phyloP scores from a whole-genome alignment of 2,888 invertebrate genomes.

The Sussaba pulchella region DNA sequence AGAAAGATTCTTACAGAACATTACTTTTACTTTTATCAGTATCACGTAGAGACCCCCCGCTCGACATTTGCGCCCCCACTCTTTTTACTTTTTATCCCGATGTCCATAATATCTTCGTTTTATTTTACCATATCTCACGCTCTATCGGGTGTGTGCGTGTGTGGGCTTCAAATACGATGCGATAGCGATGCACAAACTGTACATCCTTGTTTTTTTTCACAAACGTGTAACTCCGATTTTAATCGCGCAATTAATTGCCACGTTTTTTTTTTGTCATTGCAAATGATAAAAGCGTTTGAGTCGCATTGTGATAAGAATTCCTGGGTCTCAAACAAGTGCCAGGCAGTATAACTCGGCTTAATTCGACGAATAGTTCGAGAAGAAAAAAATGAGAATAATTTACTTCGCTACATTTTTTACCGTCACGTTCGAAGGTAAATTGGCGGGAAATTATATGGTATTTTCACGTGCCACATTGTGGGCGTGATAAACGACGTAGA shows the following conservation, averaged over 20 bases:
- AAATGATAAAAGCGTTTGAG: not conserved
- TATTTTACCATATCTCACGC: constrained; percentile 29
- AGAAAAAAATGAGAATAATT: not conserved
- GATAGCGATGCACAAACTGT: constrained; percentile 52
- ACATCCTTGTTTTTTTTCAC: constrained; percentile 54
- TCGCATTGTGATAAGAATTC: not conserved
- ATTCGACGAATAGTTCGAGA: not conserved
- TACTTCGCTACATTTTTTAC: not conserved
- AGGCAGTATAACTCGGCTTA: not conserved
- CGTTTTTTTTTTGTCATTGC: constrained; percentile 16
- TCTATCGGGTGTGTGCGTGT: constrained; percentile 61
- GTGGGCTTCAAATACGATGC: constrained; percentile 68
- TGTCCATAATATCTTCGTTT: constrained; percentile 42
- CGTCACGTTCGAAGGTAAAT: not conserved
- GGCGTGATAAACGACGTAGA: constrained; percentile 22
- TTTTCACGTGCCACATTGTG: constrained; percentile 13
- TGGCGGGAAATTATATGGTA: not conserved
- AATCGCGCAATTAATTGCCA: constrained; percentile 71
- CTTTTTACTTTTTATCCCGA: constrained; percentile 24
- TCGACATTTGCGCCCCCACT: constrained; percentile 31
- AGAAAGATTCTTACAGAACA: constrained; percentile 78
- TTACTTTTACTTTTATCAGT: constrained; percentile 80
- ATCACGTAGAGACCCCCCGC: constrained; percentile 63
- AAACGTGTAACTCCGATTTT: constrained; percentile 60
- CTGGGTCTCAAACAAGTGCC: not conserved